Percentiles rank a stretch among this genome's conserved stretches.
Conservation (phyloP, 2,797 vertebrate species). For the Helarctos malayanus region DNA sequence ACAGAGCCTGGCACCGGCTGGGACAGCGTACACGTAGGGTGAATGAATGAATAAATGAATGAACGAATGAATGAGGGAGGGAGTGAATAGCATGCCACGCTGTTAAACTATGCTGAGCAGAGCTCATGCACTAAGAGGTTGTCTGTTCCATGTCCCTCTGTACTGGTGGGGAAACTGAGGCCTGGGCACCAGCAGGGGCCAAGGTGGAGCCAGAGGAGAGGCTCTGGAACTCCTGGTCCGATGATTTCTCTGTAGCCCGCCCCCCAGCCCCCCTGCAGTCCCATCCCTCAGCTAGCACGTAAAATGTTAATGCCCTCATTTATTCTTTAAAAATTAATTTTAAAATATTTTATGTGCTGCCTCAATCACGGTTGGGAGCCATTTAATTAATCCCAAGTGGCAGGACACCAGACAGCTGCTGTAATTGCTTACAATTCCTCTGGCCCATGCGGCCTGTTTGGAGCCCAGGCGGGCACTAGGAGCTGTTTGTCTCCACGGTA, state of each 20-base stretch:
- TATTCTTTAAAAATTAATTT: slow-evolving; percentile 81
- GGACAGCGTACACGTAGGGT: rapidly evolving
- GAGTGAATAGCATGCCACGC: background rate
- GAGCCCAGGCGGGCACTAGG: background rate
- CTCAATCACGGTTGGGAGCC: slow-evolving; percentile 68
- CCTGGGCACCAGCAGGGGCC: background rate
- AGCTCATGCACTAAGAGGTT: background rate
- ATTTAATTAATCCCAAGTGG: slow-evolving; percentile 72
- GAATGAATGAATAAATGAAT: background rate
- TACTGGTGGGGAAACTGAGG: background rate
- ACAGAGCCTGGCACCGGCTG: background rate
- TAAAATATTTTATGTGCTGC: slow-evolving; percentile 62
- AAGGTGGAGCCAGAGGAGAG: rapidly evolving
- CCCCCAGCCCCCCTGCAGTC: background rate
- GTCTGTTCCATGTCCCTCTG: background rate
- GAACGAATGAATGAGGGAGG: background rate
- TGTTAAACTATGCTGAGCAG: rapidly evolving
- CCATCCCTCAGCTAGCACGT: background rate
- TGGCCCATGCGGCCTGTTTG: background rate
- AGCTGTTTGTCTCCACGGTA: slow-evolving; percentile 46
- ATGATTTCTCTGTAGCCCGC: background rate
- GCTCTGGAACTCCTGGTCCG: rapidly evolving
- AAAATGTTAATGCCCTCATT: slow-evolving; percentile 71
- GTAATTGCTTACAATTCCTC: slow-evolving; percentile 51
- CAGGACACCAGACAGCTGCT: slow-evolving; percentile 52